Evolutionary conservation across 2,888 invertebrate species (phyloP).

Genomic region (Pegoplata infirma): DNA sequence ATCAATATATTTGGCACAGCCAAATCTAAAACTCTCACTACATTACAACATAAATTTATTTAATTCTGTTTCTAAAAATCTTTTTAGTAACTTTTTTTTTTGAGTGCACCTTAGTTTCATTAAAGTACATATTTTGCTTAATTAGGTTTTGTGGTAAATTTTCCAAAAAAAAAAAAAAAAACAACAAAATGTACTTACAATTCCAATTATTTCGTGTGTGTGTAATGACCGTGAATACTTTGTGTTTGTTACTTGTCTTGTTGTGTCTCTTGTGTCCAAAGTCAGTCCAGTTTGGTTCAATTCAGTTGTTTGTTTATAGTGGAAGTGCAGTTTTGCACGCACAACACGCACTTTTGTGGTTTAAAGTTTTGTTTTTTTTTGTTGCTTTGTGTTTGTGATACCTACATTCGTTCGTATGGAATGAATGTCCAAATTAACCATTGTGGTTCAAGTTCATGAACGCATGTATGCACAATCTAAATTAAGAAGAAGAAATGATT

Average conservation of each 20-base stretch:
- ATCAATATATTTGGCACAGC: too few relatives aligned
- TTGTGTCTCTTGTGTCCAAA: background rate
- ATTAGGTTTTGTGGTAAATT: background rate
- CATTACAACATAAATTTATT: too few relatives aligned
- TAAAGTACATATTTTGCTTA: too few relatives aligned
- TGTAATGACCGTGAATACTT: constrained; percentile 24
- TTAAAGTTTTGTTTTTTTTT: constrained; percentile 30
- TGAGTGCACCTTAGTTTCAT: too few relatives aligned
- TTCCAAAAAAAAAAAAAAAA: too few relatives aligned
- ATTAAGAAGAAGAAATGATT: constrained; percentile 4
- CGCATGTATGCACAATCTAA: background rate
- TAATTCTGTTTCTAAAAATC: too few relatives aligned
- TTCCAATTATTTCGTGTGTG: background rate
- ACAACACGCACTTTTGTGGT: constrained; percentile 54
- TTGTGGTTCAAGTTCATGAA: constrained; percentile 60
- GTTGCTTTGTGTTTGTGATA: too few relatives aligned
- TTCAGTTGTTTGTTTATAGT: background rate
- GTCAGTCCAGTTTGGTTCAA: background rate
- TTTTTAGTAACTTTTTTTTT: too few relatives aligned
- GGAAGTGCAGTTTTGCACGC: constrained; percentile 31
- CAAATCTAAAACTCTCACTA: too few relatives aligned
- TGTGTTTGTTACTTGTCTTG: background rate
- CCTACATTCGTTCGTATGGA: too few relatives aligned
- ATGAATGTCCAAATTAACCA: background rate
- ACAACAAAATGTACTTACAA: background rate